Evolutionary conservation across 2,797 vertebrate species (phyloP).

Genomic region (Lepus oiostolus): DNA sequence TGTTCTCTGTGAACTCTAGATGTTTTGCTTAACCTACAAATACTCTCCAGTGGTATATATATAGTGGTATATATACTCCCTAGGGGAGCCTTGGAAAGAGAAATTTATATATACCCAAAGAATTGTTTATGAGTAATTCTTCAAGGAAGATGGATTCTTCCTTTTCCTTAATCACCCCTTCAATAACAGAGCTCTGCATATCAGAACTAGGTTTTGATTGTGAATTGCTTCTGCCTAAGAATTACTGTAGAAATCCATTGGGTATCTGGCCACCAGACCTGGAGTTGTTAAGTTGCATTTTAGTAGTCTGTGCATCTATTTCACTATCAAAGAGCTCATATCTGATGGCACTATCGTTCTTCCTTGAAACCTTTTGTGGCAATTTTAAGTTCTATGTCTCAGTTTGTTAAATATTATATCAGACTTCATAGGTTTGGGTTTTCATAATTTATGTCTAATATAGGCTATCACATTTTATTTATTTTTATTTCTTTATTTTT

Average conservation of each 20-base stretch:
- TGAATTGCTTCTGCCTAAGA: not conserved
- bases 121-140: not conserved
- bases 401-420: not conserved
- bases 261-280: not conserved
- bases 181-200: accelerated
- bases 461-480: not conserved
- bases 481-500: no score
- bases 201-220: not conserved
- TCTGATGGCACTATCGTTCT: not conserved
- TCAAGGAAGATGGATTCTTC: not conserved
- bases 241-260: not conserved
- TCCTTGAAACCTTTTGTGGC: not conserved
- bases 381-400: not conserved
- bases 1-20: not conserved
- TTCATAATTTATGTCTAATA: not conserved
- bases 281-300: not conserved
- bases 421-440: not conserved
- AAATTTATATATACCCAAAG: not conserved
- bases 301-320: not conserved
- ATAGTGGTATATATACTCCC: no score
- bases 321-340: not conserved
- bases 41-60: not conserved
- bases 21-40: not conserved
- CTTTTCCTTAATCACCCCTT: not conserved
- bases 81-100: not conserved